Evolutionary conservation across 1,140 invertebrate genomes (phyloP).

Genomic region (Penaeus japonicus): DNA sequence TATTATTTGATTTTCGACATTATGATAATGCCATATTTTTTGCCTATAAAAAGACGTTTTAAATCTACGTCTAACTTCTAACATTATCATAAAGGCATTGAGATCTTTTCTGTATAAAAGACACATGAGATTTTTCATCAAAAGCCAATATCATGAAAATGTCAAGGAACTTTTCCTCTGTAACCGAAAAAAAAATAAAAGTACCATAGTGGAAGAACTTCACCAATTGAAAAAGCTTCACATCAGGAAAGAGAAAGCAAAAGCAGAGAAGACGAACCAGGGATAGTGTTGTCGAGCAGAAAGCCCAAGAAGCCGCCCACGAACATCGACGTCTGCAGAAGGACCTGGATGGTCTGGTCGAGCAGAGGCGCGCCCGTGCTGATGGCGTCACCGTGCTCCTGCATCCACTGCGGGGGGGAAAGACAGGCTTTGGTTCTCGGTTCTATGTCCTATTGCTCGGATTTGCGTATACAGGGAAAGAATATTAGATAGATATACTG

Average conservation of each 20-base stretch:
- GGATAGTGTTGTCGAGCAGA: slow-evolving; percentile 64
- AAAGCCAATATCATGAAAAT: too few relatives aligned
- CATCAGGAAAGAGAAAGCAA: neutral
- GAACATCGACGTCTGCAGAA: slow-evolving; percentile 65
- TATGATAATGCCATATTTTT: too few relatives aligned
- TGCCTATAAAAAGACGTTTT: too few relatives aligned
- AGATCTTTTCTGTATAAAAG: too few relatives aligned
- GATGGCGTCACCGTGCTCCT: neutral
- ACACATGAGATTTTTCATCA: too few relatives aligned
- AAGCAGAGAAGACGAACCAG: slow-evolving; percentile 61
- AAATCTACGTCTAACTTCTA: too few relatives aligned
- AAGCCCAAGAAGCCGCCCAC: slow-evolving; percentile 64
- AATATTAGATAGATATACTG: neutral
- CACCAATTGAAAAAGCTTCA: neutral
- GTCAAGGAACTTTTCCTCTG: too few relatives aligned
- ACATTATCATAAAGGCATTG: too few relatives aligned
- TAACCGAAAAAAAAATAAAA: too few relatives aligned
- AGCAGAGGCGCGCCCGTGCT: neutral
- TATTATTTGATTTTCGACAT: too few relatives aligned
- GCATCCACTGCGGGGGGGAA: neutral
- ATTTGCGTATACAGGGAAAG: neutral
- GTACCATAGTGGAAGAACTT: neutral
- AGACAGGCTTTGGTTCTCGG: neutral
- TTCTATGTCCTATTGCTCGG: neutral
- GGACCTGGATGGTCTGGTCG: slow-evolving; percentile 61